Evolutionary conservation across 2,797 vertebrate species (phyloP), one percentile per base, ranked within the genome.

Genomic region (Darevskia nairensis): DNA sequence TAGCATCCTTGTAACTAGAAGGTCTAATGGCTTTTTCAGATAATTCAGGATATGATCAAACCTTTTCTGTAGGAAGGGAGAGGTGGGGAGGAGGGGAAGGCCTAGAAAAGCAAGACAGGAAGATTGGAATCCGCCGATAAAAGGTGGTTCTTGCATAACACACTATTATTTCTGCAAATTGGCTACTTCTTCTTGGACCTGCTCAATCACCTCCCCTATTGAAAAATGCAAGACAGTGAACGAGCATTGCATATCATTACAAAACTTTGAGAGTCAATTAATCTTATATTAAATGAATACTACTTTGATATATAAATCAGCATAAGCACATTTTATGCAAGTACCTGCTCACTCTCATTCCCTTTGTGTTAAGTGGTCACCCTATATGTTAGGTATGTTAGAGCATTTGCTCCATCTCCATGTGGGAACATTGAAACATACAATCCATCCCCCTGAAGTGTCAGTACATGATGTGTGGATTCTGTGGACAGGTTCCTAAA

Each of bases 121-220:
- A 91, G 66, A 93, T 90, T 82, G 89, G 64, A 93, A 90, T 25
- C 23, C 17, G 4, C 2, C 32, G 17, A 82, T 88, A 80, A 80
- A 80, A 86, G 1, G 39, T 46, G 44, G 8, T 15, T 87, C 11
- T 41, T 81, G 79, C 76, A 61, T 23, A 86, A 0, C 6, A 50
- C 25, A 64, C 55, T 13, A 79, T 88, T 88, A 69, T 71, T 9
- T 44, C 41, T 88, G 11, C 76, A 75, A 82, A 92, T 90, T 91
- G 44, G 44, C 6, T 86, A 80, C 1, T 77, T 90, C 21, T 89
- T 41, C 46, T 32, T 89, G 66, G 23, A 19, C 72, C 64, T 1
- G 0, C 32, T 88, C 86, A 81, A 81, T 84, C 10, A 35, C 2
- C 59, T 77, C 11, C 2, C n/a, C 29, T 44, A 72, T 6, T 85